A percentile compares a stretch with the other conserved stretches of the same genome.
These are phyloP conservation scores for Flexamia atlantica DNA, from an alignment of 2,888 invertebrate species.

Conservation along the genomic window DNA sequence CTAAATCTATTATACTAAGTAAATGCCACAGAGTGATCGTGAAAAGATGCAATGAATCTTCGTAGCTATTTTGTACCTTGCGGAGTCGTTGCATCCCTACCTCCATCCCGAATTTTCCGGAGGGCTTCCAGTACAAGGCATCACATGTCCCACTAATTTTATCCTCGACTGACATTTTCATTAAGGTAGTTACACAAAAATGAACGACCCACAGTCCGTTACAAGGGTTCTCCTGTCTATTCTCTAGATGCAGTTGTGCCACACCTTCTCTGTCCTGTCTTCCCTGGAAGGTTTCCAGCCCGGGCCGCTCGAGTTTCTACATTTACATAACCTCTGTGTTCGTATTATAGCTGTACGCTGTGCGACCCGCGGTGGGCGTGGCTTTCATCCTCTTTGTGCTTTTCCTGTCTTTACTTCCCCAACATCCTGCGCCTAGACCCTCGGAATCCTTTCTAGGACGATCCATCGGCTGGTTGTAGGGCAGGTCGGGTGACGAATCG, in stretches of 20 bases:
- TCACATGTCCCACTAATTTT: no score
- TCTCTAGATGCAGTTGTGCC: not conserved
- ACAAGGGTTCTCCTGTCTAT: not conserved
- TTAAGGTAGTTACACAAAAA: no score
- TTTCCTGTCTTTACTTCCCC: constrained; percentile 16
- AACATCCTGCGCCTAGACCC: not conserved
- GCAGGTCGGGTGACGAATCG: no score
- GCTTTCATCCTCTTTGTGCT: not conserved
- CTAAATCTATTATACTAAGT: no score
- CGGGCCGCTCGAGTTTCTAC: constrained; percentile 15
- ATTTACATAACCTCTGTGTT: constrained; percentile 16
- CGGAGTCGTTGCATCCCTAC: no score
- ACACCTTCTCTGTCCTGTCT: not conserved
- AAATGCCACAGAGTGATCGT: no score
- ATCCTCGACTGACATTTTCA: no score
- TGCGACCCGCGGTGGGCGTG: not conserved
- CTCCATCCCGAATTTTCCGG: no score
- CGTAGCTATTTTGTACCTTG: no score
- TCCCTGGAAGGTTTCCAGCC: not conserved
- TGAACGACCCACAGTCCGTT: not conserved
- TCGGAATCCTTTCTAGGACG: not conserved
- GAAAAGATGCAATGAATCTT: no score
- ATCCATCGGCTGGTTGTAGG: not conserved
- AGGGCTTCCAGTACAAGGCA: no score
- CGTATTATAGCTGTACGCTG: constrained; percentile 6